These are phyloP conservation scores for Mizuhopecten yessoensis DNA, from an alignment of 1,140 invertebrate genomes.

Conservation along the genomic window DNA sequence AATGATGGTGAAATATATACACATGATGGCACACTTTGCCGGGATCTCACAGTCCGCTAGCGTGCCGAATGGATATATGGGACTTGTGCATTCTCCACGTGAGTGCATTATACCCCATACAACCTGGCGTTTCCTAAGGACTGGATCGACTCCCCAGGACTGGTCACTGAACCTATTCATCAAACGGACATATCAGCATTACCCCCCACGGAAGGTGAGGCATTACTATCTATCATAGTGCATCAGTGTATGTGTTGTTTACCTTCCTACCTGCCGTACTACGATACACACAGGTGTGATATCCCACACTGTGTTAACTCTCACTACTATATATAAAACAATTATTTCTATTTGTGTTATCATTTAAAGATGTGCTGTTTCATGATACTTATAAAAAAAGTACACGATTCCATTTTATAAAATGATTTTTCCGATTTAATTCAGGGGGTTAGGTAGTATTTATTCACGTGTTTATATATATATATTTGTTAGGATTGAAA, in stretches of 20 bases:
- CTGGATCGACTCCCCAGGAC: constrained; percentile 12
- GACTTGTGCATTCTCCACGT: constrained; percentile 17
- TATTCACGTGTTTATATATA: no score
- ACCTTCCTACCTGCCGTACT: constrained; percentile 7
- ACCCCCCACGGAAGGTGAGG: constrained; percentile 5
- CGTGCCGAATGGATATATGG: constrained; percentile 52
- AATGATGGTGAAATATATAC: constrained; percentile 73
- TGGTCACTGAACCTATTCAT: constrained; percentile 6
- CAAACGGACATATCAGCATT: constrained; percentile 27
- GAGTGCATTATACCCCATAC: constrained; percentile 43
- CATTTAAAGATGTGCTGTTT: no score
- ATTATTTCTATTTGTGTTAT: no score
- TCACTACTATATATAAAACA: neutral
- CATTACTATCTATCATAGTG: neutral
- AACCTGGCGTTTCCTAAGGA: constrained; percentile 62
- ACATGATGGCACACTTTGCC: constrained; percentile 65
- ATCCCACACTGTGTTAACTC: neutral
- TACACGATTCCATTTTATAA: no score
- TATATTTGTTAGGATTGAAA: no score
- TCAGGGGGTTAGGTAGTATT: no score
- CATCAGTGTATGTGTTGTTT: constrained; percentile 24
- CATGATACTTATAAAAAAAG: no score
- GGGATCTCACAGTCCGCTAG: constrained; percentile 43
- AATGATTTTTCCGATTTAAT: no score
- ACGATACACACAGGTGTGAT: neutral